These are phyloP conservation scores for Pantala flavescens DNA, from an alignment of 1,140 invertebrate species.

Conservation along the genomic window DNA sequence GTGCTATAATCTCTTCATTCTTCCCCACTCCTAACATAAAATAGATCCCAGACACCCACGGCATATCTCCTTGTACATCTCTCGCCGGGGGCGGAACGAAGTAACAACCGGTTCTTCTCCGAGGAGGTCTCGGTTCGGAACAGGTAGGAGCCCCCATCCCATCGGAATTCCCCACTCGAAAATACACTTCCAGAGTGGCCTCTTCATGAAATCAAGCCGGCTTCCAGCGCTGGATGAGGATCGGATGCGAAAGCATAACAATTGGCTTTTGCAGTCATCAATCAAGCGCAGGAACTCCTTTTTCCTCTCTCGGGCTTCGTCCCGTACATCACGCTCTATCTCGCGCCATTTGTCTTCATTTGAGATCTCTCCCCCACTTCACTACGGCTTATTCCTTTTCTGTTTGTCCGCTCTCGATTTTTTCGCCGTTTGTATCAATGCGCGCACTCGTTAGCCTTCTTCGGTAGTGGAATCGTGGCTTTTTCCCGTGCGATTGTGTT, in stretches of 20 bases:
- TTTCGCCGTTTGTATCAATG: too few relatives aligned
- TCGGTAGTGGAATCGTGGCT: too few relatives aligned
- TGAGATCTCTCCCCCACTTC: neutral
- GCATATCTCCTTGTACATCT: conserved; percentile 7
- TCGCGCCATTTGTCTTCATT: neutral
- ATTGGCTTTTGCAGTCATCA: neutral
- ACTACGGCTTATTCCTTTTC: too few relatives aligned
- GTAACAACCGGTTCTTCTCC: conserved; percentile 1
- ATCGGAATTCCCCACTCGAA: too few relatives aligned
- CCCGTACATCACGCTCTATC: neutral
- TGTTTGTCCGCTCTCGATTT: too few relatives aligned
- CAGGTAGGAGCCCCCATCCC: neutral
- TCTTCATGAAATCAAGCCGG: too few relatives aligned
- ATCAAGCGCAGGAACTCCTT: neutral
- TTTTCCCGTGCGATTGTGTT: too few relatives aligned
- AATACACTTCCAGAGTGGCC: too few relatives aligned
- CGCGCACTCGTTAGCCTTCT: too few relatives aligned
- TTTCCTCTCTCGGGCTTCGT: neutral
- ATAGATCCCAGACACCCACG: neutral
- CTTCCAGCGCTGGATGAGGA: neutral
- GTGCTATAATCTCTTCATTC: neutral
- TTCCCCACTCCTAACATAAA: neutral
- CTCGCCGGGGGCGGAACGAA: neutral
- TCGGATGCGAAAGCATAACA: neutral
- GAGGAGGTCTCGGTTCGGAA: neutral